Base-by-base conservation (phyloP, 2,113 vertebrate genomes). In the Astatotilapia flaviijosephi region DNA sequence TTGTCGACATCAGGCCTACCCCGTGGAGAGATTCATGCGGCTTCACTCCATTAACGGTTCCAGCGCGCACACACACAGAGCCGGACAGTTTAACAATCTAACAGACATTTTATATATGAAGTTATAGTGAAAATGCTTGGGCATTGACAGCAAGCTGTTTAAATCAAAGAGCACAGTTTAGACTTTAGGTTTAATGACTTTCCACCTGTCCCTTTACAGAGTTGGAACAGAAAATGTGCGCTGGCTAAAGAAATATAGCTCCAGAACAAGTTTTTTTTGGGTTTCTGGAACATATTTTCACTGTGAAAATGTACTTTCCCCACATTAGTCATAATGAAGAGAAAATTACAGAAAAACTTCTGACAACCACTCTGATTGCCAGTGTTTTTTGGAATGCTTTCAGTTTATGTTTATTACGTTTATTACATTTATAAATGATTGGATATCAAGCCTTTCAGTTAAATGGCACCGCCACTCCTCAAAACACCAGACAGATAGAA, bases 11-110 rank as follows among this genome's bases (percentile, higher is more conserved):
- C n/a, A 84, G 70, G 51, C 79, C 88, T 79, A 81, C 60, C 91
- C 92, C 73, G 84, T 73, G 86, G 94, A 94, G 92, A 88, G 91
- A 88, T 85, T 89, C 91, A 89, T 86, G 73, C 91, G 94, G 94
- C 85, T 92, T 73, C 80, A 79, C 85, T 93, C 86, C 91, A 95
- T 94, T 92, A 94, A 83, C 26, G 82, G 86, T 58, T 82, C 49
- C 13, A 77, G 53, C 68, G 80, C 82, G 87, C 86, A 23, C 42
- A 82, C 88, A 81, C 88, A 83, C 82, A 9, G n/a, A 12, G 42
- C 42, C 7, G 49, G 83, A 58, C 31, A 55, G 26, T 91, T 75
- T 40, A 21, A 58, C 35, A 58, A 19, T 90, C 58, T 51, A n/a
- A 58, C n/a, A 83, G 80, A 15, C 11, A n/a, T 56, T 9, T 26